Percentiles rank a stretch among this genome's conserved stretches.
phyloP scores from a whole-genome alignment of 2,797 vertebrate species.

The Chrysolophus pictus region DNA sequence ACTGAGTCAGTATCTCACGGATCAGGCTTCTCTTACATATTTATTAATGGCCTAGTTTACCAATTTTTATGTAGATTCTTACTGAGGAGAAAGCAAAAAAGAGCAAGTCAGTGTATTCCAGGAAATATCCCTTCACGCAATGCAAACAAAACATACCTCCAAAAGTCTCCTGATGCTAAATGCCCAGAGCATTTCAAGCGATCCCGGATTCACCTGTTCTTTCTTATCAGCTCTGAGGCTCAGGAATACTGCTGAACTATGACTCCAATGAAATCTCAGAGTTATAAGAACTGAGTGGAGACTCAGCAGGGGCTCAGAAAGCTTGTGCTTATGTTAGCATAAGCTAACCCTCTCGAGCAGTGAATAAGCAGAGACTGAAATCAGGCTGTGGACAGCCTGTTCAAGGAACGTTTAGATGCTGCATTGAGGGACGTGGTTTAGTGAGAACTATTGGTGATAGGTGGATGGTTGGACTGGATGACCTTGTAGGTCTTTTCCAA shows the following conservation, averaged over 20 bases:
- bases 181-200: not conserved
- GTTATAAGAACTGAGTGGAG: not conserved
- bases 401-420: too few relatives aligned
- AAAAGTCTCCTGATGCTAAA: not conserved
- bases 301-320: not conserved
- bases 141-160: not conserved
- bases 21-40: not conserved
- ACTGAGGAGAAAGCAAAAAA: not conserved
- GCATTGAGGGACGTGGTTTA: too few relatives aligned
- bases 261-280: not conserved
- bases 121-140: not conserved
- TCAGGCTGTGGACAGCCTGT: not conserved
- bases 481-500: too few relatives aligned
- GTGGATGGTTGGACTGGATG: too few relatives aligned
- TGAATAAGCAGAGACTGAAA: not conserved
- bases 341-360: not conserved
- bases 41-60: conserved; percentile 16
- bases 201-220: not conserved
- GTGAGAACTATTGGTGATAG: too few relatives aligned
- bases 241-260: not conserved
- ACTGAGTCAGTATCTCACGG: not conserved
- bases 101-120: not conserved
- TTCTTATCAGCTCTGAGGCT: not conserved
- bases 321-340: not conserved
- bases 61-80: not conserved